phyloP scores from a whole-genome alignment of 2,888 invertebrate species.

The Rhodophaea formosa region DNA sequence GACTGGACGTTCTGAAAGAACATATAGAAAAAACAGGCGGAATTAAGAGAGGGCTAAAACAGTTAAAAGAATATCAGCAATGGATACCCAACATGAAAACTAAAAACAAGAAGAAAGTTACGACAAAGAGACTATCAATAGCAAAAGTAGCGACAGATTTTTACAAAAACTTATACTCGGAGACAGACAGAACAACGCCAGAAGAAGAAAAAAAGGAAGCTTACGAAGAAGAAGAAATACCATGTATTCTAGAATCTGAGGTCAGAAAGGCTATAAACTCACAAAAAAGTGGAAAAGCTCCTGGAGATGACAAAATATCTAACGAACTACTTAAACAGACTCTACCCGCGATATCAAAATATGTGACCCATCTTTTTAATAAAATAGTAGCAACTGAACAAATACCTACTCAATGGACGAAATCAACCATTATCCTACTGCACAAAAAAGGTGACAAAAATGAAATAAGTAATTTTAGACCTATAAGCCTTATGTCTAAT shows the following conservation, averaged over 20 bases:
- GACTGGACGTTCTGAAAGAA: too few relatives aligned
- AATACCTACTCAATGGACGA: slow-evolving; percentile 27
- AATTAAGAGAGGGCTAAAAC: background rate
- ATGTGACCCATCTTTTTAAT: slow-evolving; percentile 26
- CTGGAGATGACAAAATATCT: slow-evolving; percentile 20
- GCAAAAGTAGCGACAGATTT: background rate
- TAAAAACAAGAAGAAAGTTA: background rate
- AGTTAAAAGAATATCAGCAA: background rate
- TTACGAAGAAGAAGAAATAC: background rate
- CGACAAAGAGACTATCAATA: background rate
- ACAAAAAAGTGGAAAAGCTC: slow-evolving; percentile 20
- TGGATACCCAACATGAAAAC: background rate
- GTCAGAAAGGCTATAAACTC: slow-evolving; percentile 20
- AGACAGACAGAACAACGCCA: background rate
- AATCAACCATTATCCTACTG: slow-evolving; percentile 24
- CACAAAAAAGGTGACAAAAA: slow-evolving; percentile 29
- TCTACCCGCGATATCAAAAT: background rate
- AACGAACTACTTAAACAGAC: slow-evolving; percentile 22
- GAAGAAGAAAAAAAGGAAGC: background rate
- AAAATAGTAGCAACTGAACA: slow-evolving; percentile 23
- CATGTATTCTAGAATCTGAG: too few relatives aligned
- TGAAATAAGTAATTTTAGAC: slow-evolving; percentile 31
- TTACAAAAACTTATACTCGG: background rate
- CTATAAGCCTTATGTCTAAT: slow-evolving; percentile 29
- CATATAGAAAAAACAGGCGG: too few relatives aligned